These are phyloP conservation scores for Salticus scenicus DNA, from an alignment of 2,888 invertebrate genomes.

Conservation along the genomic window DNA sequence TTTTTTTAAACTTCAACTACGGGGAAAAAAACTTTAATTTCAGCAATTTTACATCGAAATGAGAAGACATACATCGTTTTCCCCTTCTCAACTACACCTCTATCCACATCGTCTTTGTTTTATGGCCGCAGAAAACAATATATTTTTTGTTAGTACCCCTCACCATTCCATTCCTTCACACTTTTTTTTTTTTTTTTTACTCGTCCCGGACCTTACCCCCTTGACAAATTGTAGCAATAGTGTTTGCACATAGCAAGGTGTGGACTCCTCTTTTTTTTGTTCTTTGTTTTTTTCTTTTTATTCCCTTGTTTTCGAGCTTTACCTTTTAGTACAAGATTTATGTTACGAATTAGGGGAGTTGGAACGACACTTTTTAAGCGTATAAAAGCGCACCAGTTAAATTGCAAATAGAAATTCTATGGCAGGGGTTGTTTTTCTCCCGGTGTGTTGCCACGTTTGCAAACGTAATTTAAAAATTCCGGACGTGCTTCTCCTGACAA, in stretches of 20 bases:
- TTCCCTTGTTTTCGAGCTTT: neutral
- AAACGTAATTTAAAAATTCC: slow-evolving; percentile 68
- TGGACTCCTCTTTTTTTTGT: slow-evolving; percentile 23
- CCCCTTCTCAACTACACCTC: neutral
- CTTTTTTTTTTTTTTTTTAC: slow-evolving; percentile 45
- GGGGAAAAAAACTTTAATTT: slow-evolving; percentile 20
- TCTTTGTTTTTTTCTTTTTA: slow-evolving; percentile 5
- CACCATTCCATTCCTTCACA: slow-evolving; percentile 17
- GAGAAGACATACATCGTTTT: slow-evolving; percentile 10
- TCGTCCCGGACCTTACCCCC: slow-evolving; percentile 15
- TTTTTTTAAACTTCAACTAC: slow-evolving; percentile 12
- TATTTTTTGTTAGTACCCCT: slow-evolving; percentile 17
- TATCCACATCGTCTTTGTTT: slow-evolving; percentile 44
- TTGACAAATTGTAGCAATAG: slow-evolving; percentile 63
- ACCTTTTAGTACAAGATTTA: slow-evolving; percentile 65
- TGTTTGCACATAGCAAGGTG: slow-evolving; percentile 63
- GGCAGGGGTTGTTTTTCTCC: slow-evolving; percentile 51
- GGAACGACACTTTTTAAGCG: slow-evolving; percentile 63
- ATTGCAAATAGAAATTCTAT: slow-evolving; percentile 70
- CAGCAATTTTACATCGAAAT: slow-evolving; percentile 3
- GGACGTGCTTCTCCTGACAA: slow-evolving; percentile 35
- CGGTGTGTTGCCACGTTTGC: slow-evolving; percentile 23
- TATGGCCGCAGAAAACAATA: slow-evolving; percentile 33
- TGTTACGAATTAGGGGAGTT: slow-evolving; percentile 54
- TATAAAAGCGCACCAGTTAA: slow-evolving; percentile 43